Conservation (phyloP, 1,140 invertebrate genomes). For the Drosophila grimshawi region DNA sequence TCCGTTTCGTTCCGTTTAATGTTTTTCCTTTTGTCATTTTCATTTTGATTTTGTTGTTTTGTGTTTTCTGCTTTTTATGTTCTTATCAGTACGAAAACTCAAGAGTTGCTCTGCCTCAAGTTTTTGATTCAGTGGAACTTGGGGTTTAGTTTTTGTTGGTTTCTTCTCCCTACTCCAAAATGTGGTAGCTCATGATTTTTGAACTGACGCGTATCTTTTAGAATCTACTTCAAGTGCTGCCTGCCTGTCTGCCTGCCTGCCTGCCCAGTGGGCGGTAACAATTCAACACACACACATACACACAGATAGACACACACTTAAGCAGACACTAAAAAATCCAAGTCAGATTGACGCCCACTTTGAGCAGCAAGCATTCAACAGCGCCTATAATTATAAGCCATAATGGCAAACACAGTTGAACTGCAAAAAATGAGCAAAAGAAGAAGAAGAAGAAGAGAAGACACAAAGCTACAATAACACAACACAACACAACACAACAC, state of each 20-base stretch:
- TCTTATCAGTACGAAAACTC: slow-evolving; percentile 65
- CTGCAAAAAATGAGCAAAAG: slow-evolving; percentile 52
- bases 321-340: slow-evolving; percentile 10
- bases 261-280: slow-evolving; percentile 17
- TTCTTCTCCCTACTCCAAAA: slow-evolving; percentile 12
- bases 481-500: neutral
- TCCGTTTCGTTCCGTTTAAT: slow-evolving; percentile 18
- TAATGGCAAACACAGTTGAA: slow-evolving; percentile 72
- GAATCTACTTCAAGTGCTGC: slow-evolving; percentile 10
- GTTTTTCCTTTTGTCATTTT: slow-evolving; percentile 24
- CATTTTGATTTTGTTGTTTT: slow-evolving; percentile 31
- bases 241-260: neutral
- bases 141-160: neutral
- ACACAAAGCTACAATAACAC: neutral
- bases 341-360: slow-evolving; percentile 50
- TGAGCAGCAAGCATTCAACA: slow-evolving; percentile 44
- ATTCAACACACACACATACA: slow-evolving; percentile 3
- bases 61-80: slow-evolving; percentile 17
- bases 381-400: slow-evolving; percentile 78
- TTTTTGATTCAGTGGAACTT: neutral
- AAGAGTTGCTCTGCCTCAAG: slow-evolving; percentile 36
- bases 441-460: slow-evolving; percentile 6
- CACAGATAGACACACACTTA: neutral
- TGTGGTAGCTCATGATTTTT: slow-evolving; percentile 31
- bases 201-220: slow-evolving; percentile 23